Percentiles rank a stretch among this genome's conserved stretches.
phyloP scores from a whole-genome alignment of 2,113 vertebrate species.

The Mesembrinibis cayennensis region DNA sequence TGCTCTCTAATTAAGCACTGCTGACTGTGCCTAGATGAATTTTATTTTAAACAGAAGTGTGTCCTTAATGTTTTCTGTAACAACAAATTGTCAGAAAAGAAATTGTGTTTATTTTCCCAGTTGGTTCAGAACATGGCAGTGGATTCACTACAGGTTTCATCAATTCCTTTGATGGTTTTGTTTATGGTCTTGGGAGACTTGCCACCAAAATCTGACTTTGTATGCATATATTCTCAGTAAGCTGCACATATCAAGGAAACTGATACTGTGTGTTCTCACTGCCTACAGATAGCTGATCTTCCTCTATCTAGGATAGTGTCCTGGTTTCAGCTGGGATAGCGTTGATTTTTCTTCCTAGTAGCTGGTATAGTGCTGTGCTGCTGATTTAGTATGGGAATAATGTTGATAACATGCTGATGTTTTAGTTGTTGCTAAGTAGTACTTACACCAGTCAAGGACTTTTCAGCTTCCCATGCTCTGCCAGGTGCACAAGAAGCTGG shows the following conservation, averaged over 20 bases:
- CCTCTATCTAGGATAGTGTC: not conserved
- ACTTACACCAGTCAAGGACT: no score
- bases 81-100: slow-evolving; percentile 21
- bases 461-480: no score
- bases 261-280: not conserved
- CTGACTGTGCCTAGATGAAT: slow-evolving; percentile 46
- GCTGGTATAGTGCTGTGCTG: no score
- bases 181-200: not conserved
- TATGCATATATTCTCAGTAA: not conserved
- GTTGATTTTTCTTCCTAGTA: no score
- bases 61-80: slow-evolving; percentile 41
- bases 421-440: no score
- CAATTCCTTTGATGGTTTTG: not conserved
- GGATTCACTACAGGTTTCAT: not conserved
- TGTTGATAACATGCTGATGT: no score
- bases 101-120: not conserved
- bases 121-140: not conserved
- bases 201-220: not conserved
- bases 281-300: not conserved
- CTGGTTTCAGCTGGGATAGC: no score
- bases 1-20: slow-evolving; percentile 66
- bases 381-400: no score
- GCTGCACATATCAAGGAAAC: not conserved
- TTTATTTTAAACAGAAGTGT: slow-evolving; percentile 50
- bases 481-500: no score